phyloP scores from a whole-genome alignment of 1,140 invertebrate species.

The Chironomus tepperi region DNA sequence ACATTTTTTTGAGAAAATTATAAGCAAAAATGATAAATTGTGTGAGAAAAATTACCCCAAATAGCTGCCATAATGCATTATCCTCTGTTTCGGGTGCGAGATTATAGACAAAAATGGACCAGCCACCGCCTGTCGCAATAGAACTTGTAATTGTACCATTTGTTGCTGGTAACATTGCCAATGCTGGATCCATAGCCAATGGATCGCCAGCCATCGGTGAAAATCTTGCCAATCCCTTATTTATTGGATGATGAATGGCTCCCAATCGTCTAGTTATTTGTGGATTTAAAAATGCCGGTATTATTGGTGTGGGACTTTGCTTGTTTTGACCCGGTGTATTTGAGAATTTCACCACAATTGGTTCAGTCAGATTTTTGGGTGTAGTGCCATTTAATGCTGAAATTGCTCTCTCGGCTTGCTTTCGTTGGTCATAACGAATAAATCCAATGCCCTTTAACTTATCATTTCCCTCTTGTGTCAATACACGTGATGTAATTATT shows the following conservation, averaged over 20 bases:
- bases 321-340: constrained; percentile 50
- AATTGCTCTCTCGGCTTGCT: constrained; percentile 50
- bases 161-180: constrained; percentile 58
- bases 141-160: constrained; percentile 43
- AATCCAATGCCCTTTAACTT: constrained; percentile 54
- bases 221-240: constrained; percentile 78
- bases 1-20: not conserved
- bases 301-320: constrained; percentile 37
- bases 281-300: constrained; percentile 45
- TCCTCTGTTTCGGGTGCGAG: constrained; percentile 97
- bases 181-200: constrained; percentile 56
- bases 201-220: constrained; percentile 69
- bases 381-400: constrained; percentile 51
- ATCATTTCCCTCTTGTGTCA: constrained; percentile 54
- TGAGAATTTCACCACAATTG: constrained; percentile 53
- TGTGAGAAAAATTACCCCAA: constrained; percentile 50
- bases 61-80: constrained; percentile 95
- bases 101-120: constrained; percentile 99
- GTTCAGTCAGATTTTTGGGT: constrained; percentile 47
- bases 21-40: too few species aligned
- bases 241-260: constrained; percentile 76
- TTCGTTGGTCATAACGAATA: constrained; percentile 52
- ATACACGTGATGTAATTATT: constrained; percentile 79
- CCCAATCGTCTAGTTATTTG: constrained; percentile 48
- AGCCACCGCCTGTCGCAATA: constrained; percentile 55